Conservation (phyloP, 2,797 vertebrate genomes). For the Chanos chanos region DNA sequence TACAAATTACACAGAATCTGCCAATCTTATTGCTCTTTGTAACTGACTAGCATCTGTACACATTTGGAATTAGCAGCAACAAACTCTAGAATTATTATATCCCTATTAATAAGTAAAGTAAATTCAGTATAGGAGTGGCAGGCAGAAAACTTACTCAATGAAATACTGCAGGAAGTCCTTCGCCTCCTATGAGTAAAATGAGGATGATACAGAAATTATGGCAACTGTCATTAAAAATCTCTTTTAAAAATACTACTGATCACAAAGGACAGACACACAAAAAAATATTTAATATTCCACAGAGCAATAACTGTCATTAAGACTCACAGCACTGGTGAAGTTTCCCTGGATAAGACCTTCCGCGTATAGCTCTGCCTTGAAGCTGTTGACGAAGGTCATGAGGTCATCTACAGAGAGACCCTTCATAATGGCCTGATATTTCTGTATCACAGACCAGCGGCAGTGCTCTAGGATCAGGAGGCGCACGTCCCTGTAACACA, state of each 20-base stretch:
- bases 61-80: too few relatives aligned
- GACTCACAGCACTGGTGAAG: slow-evolving; percentile 82
- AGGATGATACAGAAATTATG: background rate
- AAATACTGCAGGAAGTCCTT: slow-evolving; percentile 85
- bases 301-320: background rate
- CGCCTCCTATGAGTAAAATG: slow-evolving; percentile 77
- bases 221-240: background rate
- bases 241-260: background rate
- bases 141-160: slow-evolving; percentile 81
- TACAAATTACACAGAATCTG: background rate
- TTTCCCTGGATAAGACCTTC: slow-evolving; percentile 93
- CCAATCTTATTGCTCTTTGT: background rate
- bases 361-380: slow-evolving; percentile 83
- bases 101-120: background rate
- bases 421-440: slow-evolving; percentile 79
- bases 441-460: slow-evolving; percentile 91
- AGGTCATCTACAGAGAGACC: slow-evolving; percentile 80
- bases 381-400: slow-evolving; percentile 74
- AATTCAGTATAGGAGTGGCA: too few relatives aligned
- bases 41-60: too few relatives aligned
- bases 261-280: too few relatives aligned
- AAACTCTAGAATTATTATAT: background rate
- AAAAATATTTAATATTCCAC: too few relatives aligned
- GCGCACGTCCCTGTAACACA: slow-evolving; percentile 77
- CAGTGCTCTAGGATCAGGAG: slow-evolving; percentile 84